Conservation (phyloP, 2,888 invertebrate genomes). For the Tolmerus cingulatus region DNA sequence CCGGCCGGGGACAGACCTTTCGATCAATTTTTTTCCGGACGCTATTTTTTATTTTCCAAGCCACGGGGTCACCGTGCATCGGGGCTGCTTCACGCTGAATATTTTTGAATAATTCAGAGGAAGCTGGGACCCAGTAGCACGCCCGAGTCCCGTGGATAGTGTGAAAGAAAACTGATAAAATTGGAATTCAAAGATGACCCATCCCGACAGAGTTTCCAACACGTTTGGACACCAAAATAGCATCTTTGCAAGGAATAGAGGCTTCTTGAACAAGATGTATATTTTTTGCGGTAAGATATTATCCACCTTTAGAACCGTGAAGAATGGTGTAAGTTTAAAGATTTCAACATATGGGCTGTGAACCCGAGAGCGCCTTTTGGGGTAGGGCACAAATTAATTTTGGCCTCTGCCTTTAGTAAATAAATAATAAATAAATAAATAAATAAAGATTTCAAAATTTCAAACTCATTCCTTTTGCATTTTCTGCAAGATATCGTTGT, state of each 20-base stretch:
- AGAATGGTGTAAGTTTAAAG: no score
- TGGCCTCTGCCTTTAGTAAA: no score
- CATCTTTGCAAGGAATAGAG: not conserved
- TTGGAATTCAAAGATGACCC: not conserved
- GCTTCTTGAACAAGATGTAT: not conserved
- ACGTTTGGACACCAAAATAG: not conserved
- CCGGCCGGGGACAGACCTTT: constrained; percentile 23
- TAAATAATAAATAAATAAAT: no score
- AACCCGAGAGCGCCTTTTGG: no score
- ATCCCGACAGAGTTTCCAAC: not conserved
- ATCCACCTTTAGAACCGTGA: not conserved
- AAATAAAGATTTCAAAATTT: no score
- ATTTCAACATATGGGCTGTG: no score
- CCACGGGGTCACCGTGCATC: not conserved
- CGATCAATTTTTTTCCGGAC: not conserved
- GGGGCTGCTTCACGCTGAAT: constrained; percentile 8
- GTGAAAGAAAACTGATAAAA: not conserved
- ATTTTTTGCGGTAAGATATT: not conserved
- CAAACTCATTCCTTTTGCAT: no score
- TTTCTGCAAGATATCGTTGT: no score
- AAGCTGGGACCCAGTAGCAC: not conserved
- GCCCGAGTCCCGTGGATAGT: not conserved
- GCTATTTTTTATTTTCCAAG: not conserved
- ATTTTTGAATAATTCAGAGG: constrained; percentile 22
- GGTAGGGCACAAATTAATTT: no score